A percentile compares a stretch with the other conserved stretches of the same genome.
Evolutionary conservation across 2,888 invertebrate species (phyloP).

Genomic region (Holacanthella duospinosa): DNA sequence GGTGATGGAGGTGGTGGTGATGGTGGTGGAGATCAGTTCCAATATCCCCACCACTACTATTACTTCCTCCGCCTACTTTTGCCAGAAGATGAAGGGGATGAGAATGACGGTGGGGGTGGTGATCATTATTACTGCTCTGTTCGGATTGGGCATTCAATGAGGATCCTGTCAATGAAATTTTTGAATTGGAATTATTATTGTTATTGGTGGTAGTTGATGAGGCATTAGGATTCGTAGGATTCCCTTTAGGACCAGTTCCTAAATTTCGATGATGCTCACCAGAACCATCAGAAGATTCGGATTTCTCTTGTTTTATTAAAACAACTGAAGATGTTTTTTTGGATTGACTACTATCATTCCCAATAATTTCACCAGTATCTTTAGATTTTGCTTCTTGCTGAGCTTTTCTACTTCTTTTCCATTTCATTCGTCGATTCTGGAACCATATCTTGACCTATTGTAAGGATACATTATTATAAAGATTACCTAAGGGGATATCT

Average conservation of each 20-base stretch:
- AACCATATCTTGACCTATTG: slow-evolving; percentile 94
- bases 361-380: slow-evolving; percentile 35
- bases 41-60: background rate
- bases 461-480: background rate
- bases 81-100: background rate
- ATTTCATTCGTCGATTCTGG: slow-evolving; percentile 96
- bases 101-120: background rate
- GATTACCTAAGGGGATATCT: background rate
- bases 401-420: slow-evolving; percentile 95
- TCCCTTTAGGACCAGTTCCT: background rate
- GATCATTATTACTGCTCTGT: background rate
- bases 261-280: background rate
- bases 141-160: background rate
- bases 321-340: slow-evolving; percentile 6
- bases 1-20: slow-evolving; percentile 2
- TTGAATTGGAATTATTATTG: background rate
- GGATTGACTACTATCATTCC: background rate
- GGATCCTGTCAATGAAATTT: background rate
- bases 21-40: background rate
- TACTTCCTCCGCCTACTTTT: background rate
- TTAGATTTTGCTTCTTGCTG: slow-evolving; percentile 62
- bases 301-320: background rate
- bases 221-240: background rate
- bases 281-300: background rate
- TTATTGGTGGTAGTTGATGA: background rate